Evolutionary conservation across 2,888 invertebrate genomes (phyloP).

Genomic region (Frankliniella fusca): DNA sequence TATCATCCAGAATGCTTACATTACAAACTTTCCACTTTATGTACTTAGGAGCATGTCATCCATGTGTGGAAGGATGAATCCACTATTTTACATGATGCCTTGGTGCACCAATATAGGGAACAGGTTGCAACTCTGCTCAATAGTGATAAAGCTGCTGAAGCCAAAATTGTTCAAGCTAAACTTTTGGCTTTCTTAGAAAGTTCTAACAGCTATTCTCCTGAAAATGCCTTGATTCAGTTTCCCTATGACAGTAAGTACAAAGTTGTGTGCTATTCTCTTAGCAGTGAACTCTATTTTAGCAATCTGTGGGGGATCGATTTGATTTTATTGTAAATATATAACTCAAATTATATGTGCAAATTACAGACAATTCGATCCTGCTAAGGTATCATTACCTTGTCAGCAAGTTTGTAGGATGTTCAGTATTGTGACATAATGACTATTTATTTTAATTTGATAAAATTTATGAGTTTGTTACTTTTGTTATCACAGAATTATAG

Average conservation of each 20-base stretch:
- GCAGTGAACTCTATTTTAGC: too few relatives aligned
- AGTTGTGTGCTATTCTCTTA: background rate
- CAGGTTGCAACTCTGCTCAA: constrained; percentile 52
- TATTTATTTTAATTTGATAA: too few relatives aligned
- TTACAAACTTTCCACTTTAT: constrained; percentile 29
- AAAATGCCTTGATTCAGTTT: constrained; percentile 79
- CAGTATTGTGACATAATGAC: too few relatives aligned
- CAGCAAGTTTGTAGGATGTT: too few relatives aligned
- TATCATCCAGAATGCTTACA: background rate
- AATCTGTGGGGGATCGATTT: too few relatives aligned
- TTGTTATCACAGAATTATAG: too few relatives aligned
- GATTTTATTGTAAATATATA: too few relatives aligned
- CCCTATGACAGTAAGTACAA: constrained; percentile 63
- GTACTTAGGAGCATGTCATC: constrained; percentile 77
- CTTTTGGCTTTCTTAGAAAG: constrained; percentile 75
- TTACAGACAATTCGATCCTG: too few relatives aligned
- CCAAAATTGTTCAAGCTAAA: constrained; percentile 54
- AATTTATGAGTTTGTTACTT: too few relatives aligned
- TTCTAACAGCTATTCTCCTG: constrained; percentile 78
- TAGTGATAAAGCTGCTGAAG: constrained; percentile 47
- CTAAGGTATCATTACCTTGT: too few relatives aligned
- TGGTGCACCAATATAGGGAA: constrained; percentile 85
- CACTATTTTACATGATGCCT: constrained; percentile 81
- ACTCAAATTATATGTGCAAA: too few relatives aligned
- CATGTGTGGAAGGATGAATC: constrained; percentile 82